These are phyloP conservation scores for Troides aeacus DNA, from an alignment of 2,888 invertebrate genomes.

Conservation along the genomic window DNA sequence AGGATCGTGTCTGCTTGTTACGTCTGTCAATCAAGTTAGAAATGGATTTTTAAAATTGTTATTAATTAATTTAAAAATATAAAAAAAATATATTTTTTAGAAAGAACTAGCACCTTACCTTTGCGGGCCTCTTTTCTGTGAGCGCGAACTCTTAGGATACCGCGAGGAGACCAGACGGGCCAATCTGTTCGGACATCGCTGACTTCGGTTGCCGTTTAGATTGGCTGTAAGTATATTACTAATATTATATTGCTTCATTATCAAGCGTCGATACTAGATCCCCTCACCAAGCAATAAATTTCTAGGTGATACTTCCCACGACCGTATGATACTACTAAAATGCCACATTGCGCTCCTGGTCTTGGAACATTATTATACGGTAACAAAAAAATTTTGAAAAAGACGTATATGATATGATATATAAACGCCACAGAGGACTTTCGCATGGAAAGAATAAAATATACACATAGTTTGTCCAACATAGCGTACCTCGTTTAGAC, in stretches of 20 bases:
- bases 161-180: constrained; percentile 87
- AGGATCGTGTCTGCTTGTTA: constrained; percentile 55
- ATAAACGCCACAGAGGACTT: too few species aligned
- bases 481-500: constrained; percentile 58
- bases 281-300: too few species aligned
- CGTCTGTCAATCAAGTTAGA: constrained; percentile 43
- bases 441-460: not conserved
- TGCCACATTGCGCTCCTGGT: too few species aligned
- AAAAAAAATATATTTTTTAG: too few species aligned
- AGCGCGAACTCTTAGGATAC: constrained; percentile 83
- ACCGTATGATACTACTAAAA: too few species aligned
- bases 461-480: not conserved
- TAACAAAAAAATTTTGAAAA: too few species aligned
- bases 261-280: not conserved
- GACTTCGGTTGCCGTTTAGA: constrained; percentile 63
- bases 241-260: not conserved
- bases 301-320: too few species aligned
- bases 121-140: constrained; percentile 77
- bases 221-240: constrained; percentile 45
- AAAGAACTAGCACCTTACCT: constrained; percentile 41
- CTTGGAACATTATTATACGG: too few species aligned
- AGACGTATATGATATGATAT: too few species aligned
- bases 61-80: too few species aligned
- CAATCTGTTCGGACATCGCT: constrained; percentile 83
- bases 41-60: too few species aligned